phyloP scores from a whole-genome alignment of 1,140 invertebrate genomes.

The Thaumetopoea pityocampa region DNA sequence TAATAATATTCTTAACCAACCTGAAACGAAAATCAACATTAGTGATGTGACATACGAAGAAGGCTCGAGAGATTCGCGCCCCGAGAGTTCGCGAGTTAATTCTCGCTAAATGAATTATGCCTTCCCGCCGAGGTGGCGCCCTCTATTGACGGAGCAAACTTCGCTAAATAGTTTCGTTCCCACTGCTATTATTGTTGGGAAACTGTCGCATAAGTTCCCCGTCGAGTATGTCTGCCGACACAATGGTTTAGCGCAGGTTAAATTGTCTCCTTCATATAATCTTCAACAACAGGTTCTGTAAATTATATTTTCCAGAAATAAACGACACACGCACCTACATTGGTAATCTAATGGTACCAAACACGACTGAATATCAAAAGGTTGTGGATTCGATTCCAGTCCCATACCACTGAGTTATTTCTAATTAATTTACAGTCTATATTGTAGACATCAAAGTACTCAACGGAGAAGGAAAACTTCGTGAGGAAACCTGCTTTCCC shows the following conservation, averaged over 20 bases:
- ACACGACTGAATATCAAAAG: too few species aligned
- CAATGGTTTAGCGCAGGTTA: slow-evolving; percentile 36
- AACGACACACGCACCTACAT: too few species aligned
- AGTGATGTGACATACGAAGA: slow-evolving; percentile 17
- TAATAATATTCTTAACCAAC: slow-evolving; percentile 8
- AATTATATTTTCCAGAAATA: too few species aligned
- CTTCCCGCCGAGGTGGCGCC: slow-evolving; percentile 57
- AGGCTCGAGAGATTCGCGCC: slow-evolving; percentile 20
- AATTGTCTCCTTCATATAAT: slow-evolving; percentile 8
- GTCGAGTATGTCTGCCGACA: slow-evolving; percentile 38
- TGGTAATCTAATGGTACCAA: too few species aligned
- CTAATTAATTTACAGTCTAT: too few species aligned
- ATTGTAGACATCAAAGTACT: too few species aligned
- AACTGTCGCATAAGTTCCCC: slow-evolving; percentile 57
- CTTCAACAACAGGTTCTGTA: too few species aligned
- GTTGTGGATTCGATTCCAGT: too few species aligned
- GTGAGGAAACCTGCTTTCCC: too few species aligned
- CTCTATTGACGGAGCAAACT: slow-evolving; percentile 66
- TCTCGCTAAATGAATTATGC: slow-evolving; percentile 67
- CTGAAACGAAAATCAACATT: slow-evolving; percentile 21
- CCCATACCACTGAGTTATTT: too few species aligned
- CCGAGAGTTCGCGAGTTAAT: slow-evolving; percentile 47
- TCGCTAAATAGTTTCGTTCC: slow-evolving; percentile 70
- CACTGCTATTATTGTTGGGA: slow-evolving; percentile 60
- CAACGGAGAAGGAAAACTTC: too few species aligned